A percentile compares a stretch with the other conserved stretches of the same genome.
Conservation (phyloP, 2,113 vertebrate species). For the Helogale parvula region DNA sequence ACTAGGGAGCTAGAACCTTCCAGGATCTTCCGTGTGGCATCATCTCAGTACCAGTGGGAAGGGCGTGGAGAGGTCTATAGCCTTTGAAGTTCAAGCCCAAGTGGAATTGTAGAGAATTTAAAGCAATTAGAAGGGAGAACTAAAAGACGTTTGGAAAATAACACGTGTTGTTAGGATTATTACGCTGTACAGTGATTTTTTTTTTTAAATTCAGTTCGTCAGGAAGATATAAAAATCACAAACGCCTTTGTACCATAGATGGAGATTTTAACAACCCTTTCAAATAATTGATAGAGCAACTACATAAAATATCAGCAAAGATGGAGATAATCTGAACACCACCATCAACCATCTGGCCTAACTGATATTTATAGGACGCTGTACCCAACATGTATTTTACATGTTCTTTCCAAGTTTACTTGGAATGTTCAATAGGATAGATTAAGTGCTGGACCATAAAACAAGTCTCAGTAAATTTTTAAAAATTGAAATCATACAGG, state of each 20-base stretch:
- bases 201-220: background rate
- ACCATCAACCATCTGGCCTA: background rate
- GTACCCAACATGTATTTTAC: background rate
- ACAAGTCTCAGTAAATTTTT: background rate
- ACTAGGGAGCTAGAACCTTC: background rate
- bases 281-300: background rate
- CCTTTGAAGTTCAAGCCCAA: background rate
- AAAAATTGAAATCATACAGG: background rate
- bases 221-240: background rate
- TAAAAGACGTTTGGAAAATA: background rate
- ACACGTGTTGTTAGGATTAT: background rate
- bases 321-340: background rate
- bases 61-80: background rate
- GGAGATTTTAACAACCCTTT: background rate
- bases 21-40: background rate
- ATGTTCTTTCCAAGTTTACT: background rate
- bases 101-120: background rate
- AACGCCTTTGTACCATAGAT: background rate
- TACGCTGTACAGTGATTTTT: background rate
- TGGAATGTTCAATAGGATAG: background rate
- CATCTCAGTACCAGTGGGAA: background rate
- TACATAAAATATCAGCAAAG: background rate
- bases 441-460: background rate
- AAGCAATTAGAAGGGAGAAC: background rate
- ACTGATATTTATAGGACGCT: background rate